These are phyloP conservation scores for Nothocercus nigrocapillus DNA, from an alignment of 2,113 vertebrate species.

Conservation along the genomic window DNA sequence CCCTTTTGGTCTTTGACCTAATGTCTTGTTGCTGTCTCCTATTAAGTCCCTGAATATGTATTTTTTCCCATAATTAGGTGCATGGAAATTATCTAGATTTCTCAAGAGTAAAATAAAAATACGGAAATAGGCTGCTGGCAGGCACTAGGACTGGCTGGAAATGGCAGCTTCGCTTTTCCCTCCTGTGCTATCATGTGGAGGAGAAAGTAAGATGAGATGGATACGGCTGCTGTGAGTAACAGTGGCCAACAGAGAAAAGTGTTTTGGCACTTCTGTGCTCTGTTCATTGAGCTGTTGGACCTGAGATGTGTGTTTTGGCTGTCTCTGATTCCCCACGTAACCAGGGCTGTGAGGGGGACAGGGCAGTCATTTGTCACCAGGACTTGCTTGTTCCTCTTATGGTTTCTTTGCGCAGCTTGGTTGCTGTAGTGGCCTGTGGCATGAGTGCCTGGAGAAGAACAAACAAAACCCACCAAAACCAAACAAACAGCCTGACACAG, in stretches of 20 bases:
- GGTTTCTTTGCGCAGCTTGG: not conserved
- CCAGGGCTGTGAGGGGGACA: not conserved
- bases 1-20: not conserved
- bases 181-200: not conserved
- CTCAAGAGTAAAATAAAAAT: not conserved
- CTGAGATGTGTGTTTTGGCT: not conserved
- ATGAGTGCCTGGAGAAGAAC: not conserved
- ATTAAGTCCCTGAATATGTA: not conserved
- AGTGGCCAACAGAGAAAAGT: not conserved
- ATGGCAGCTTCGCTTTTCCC: not conserved
- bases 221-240: not conserved
- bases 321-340: not conserved
- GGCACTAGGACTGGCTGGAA: not conserved
- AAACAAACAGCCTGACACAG: not conserved
- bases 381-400: not conserved
- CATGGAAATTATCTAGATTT: not conserved
- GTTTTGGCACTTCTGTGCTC: not conserved
- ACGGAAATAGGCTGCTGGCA: not conserved
- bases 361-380: not conserved
- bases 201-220: not conserved
- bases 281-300: not conserved
- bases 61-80: not conserved
- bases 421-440: not conserved
- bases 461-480: no score
- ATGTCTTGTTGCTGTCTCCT: not conserved